Conservation (phyloP, 1,140 invertebrate species). For the Pseudomyrmex concolor region DNA sequence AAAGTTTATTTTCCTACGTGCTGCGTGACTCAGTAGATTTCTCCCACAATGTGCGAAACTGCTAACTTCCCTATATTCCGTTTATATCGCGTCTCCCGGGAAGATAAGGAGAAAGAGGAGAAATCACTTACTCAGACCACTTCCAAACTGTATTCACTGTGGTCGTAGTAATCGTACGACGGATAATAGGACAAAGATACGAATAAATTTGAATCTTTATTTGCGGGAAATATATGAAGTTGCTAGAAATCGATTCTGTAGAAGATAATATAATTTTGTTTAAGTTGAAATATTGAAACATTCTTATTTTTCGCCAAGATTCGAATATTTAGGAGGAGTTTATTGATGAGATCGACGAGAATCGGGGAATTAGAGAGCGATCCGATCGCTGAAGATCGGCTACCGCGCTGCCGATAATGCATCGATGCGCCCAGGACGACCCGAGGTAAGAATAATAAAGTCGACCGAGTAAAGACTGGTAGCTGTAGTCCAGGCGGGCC, state of each 20-base stretch:
- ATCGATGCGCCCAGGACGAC: slow-evolving; percentile 51
- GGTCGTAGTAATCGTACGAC: not conserved
- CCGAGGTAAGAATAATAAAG: slow-evolving; percentile 71
- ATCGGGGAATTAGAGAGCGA: slow-evolving; percentile 52
- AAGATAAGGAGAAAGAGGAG: not conserved
- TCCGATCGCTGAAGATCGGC: slow-evolving; percentile 35
- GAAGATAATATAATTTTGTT: not conserved
- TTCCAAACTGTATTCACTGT: not conserved
- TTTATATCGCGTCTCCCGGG: slow-evolving; percentile 28
- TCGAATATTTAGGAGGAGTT: not conserved
- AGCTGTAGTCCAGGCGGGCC: slow-evolving; percentile 76
- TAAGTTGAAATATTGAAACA: not conserved
- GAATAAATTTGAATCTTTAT: not conserved
- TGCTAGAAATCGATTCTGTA: too few relatives aligned
- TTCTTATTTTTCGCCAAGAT: not conserved
- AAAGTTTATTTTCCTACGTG: slow-evolving; percentile 68
- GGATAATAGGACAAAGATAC: not conserved
- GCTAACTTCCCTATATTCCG: slow-evolving; percentile 29
- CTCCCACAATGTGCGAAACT: slow-evolving; percentile 17
- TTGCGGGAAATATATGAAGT: too few relatives aligned
- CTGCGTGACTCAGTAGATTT: slow-evolving; percentile 56
- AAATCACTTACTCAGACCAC: slow-evolving; percentile 19
- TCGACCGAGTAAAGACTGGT: slow-evolving; percentile 81
- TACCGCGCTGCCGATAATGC: slow-evolving; percentile 53
- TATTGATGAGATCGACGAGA: slow-evolving; percentile 18